Evolutionary conservation across 2,113 vertebrate genomes (phyloP), one percentile per base, ranked within the genome.

Genomic region (Apus apus): DNA sequence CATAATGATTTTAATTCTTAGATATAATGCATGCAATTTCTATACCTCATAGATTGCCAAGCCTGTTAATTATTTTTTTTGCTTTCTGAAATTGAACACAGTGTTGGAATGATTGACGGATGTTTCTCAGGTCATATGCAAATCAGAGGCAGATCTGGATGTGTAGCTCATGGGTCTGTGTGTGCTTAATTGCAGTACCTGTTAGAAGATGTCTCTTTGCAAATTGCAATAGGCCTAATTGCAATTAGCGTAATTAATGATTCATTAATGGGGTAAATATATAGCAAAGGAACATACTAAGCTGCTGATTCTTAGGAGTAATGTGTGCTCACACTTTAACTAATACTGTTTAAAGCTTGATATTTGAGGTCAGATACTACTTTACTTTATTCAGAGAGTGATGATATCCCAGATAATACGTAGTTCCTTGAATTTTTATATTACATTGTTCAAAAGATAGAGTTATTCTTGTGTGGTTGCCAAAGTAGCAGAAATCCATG

Each of bases 271-370:
- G 57, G 13, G 11, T 65, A 65, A 58, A 65, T 53, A 19, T 5
- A 10, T 43, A 8, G 58, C 29, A 17, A 23, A 13, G 17, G 57
- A 25, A 53, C 76, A 50, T 48, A 54, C 2, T 86, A n/a, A 74
- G 6, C 13, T 81, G 78, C 13, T n/a, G 15, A 61, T 85, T 56
- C 36, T 51, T 87, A 34, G 30, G 36, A 70, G 51, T 79, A 36
- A 3, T 34, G 23, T 27, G 8, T 77, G 9, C 16, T 79, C 2
- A 0, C 1, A 2, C 5, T 76, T 90, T 2, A 36, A 58, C 40
- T 58, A 36, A 84, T 80, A 66, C 76, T 75, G 23, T 40, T 76
- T 65, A 45, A 32, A 68, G 11, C 13, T 30, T 38, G 22, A 3
- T 89, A 26, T n/a, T 36, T 72, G 68, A 78, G 22, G 38, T 78